These are phyloP conservation scores for Lochmaea capreae DNA, from an alignment of 2,888 invertebrate species.

Conservation along the genomic window DNA sequence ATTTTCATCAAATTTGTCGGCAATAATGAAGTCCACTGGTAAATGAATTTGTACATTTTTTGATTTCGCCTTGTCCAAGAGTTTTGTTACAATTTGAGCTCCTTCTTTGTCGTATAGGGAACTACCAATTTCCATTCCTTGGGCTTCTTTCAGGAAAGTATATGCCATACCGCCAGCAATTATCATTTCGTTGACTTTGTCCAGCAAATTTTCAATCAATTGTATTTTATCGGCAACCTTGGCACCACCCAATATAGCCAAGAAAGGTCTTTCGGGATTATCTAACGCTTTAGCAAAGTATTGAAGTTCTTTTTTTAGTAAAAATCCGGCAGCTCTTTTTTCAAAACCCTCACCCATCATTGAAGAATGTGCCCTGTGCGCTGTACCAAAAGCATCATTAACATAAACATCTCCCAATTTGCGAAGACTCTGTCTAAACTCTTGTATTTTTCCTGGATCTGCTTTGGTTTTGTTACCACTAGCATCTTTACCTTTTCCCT, in stretches of 20 bases:
- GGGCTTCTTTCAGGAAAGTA: conserved; percentile 93
- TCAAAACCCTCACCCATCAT: conserved; percentile 96
- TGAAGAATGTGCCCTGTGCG: conserved; percentile 90
- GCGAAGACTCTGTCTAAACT: conserved; percentile 88
- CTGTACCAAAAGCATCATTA: conserved; percentile 56
- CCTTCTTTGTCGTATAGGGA: conserved; percentile 97
- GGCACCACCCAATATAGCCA: conserved; percentile 98
- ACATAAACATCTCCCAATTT: conserved; percentile 89
- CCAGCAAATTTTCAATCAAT: conserved; percentile 95
- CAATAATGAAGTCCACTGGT: conserved; percentile 95
- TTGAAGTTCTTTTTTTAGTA: conserved; percentile 95
- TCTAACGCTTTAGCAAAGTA: conserved; percentile 98
- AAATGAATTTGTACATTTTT: conserved; percentile 94
- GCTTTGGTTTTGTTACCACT: conserved; percentile 94
- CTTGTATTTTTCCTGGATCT: conserved; percentile 83
- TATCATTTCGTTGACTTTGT: conserved; percentile 99
- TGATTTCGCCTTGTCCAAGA: conserved; percentile 90
- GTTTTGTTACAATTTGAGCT: conserved; percentile 89
- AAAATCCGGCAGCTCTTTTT: conserved; percentile 93
- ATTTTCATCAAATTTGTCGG: conserved; percentile 95
- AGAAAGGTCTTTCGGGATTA: conserved; percentile 94
- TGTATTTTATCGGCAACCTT: conserved; percentile 99
- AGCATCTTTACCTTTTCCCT: conserved; percentile 95
- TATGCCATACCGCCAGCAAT: conserved; percentile 99
- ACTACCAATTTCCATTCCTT: conserved; percentile 95